phyloP scores from a whole-genome alignment of 2,113 vertebrate species.

The Caranx ignobilis region DNA sequence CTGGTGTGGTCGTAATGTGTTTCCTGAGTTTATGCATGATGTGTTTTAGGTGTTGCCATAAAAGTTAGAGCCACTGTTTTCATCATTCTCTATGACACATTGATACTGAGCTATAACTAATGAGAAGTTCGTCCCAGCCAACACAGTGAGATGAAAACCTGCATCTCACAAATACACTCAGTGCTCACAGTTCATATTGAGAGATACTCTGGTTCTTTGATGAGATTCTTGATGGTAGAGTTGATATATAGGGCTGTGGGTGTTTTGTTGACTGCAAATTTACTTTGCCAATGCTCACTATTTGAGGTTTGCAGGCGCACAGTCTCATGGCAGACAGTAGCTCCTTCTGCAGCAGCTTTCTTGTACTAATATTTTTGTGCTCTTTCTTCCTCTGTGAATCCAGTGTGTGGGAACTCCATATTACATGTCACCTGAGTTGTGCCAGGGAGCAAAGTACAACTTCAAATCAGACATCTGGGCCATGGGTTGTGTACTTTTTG shows the following conservation, averaged over 20 bases:
- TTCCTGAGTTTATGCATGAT: background rate
- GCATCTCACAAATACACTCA: background rate
- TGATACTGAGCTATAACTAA: background rate
- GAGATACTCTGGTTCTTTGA: background rate
- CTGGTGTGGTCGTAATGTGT: background rate
- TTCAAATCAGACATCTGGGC: slow-evolving; percentile 99
- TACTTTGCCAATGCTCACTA: background rate
- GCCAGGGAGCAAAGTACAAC: slow-evolving; percentile 97
- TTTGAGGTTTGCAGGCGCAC: background rate
- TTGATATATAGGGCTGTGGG: background rate
- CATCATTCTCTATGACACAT: background rate
- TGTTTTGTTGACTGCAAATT: background rate
- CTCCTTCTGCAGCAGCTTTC: background rate
- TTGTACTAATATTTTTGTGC: background rate
- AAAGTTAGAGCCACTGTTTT: background rate
- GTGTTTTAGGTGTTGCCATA: background rate
- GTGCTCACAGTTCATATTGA: background rate
- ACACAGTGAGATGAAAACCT: background rate
- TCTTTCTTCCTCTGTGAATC: slow-evolving; percentile 38
- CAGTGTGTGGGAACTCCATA: slow-evolving; percentile 98
- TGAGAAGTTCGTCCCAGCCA: background rate
- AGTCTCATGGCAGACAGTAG: background rate
- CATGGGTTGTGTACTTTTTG: slow-evolving; percentile 96
- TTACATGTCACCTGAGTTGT: slow-evolving; percentile 99
- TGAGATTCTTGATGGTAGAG: background rate